Base-by-base conservation (phyloP, 2,113 vertebrate species). In the Halcyon malimbica region DNA sequence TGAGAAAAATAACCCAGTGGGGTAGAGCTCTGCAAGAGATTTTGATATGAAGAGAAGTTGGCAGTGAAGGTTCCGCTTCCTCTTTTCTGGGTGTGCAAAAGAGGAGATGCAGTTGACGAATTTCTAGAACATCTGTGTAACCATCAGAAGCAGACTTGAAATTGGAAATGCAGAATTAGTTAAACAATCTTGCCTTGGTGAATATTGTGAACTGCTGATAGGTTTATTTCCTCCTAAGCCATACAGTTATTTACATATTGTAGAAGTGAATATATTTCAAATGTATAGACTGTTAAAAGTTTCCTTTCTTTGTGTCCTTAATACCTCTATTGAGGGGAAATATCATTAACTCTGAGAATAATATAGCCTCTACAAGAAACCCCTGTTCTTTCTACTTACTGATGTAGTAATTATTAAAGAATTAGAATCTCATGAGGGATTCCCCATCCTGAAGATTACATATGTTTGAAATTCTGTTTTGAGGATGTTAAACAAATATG, bases 81-180 rank as follows among this genome's bases (percentile, higher is more conserved):
- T 88, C 63, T 93, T 96, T 95, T 94, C 53, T 76, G 44, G 67
- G 56, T 8, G 8, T 67, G 56, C 20, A 50, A 50, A 88, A 50
- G 50, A 93, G 95, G 87, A 90, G 37, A 85, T 79, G 23, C n/a
- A 62, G 87, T 28, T 80, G 85, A 62, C 0, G 0, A 29, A 59
- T 80, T 93, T 93, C 57, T 82, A 89, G 74, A 93, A 85, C 70
- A 46, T 57, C 77, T 96, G 84, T 53, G 48, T 64, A 64, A 57
- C 39, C 9, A 26, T 50, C 62, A 82, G 53, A 90, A 90, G 46
- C 62, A 91, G 69, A 48, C 11, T 3, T 83, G 53, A 89, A 73
- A 44, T 87, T 24, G 62, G 83, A 88, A 77, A 77, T 69, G 83
- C 48, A 68, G 78, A 93, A 75, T 82, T 87, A 87, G 75, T 87